Percentiles rank a stretch among this genome's conserved stretches.
phyloP scores from a whole-genome alignment of 2,888 invertebrate genomes.

The Ornithoptera alexandrae region DNA sequence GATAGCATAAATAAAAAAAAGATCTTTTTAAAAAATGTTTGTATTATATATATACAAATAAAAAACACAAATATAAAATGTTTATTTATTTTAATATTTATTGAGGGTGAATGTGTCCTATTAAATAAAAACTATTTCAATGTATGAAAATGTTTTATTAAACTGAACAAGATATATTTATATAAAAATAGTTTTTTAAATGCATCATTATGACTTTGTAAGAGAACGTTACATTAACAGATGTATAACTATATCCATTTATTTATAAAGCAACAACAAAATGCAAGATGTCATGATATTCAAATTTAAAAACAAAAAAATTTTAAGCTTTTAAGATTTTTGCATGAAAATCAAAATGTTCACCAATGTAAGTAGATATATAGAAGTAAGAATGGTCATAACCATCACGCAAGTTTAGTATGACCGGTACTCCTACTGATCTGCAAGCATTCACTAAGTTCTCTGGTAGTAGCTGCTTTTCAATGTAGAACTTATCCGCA shows the following conservation, averaged over 20 bases:
- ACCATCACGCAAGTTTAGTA: conserved; percentile 86
- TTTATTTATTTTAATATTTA: conserved; percentile 16
- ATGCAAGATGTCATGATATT: neutral
- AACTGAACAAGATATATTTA: conserved; percentile 9
- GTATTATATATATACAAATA: neutral
- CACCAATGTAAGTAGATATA: conserved; percentile 93
- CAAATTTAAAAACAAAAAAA: neutral
- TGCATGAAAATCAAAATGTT: conserved; percentile 95
- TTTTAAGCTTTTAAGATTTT: conserved; percentile 82
- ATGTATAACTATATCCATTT: neutral
- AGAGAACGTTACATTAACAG: neutral
- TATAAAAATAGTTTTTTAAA: conserved; percentile 44
- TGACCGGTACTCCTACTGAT: conserved; percentile 83
- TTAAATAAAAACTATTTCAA: conserved; percentile 20
- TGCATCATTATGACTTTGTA: conserved; percentile 36
- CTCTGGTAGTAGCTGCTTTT: conserved; percentile 90
- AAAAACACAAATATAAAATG: conserved; percentile 6
- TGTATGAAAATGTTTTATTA: conserved; percentile 23
- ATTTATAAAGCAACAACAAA: neutral
- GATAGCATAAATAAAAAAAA: conserved; percentile 43
- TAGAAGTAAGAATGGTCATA: conserved; percentile 98
- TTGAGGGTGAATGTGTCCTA: conserved; percentile 9
- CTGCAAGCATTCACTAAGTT: conserved; percentile 88
- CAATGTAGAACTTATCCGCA: conserved; percentile 88
- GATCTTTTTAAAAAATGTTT: conserved; percentile 1